Percentiles rank a stretch among this genome's conserved stretches.
phyloP scores from a whole-genome alignment of 2,888 invertebrate genomes.

The Scaptomyza parva region DNA sequence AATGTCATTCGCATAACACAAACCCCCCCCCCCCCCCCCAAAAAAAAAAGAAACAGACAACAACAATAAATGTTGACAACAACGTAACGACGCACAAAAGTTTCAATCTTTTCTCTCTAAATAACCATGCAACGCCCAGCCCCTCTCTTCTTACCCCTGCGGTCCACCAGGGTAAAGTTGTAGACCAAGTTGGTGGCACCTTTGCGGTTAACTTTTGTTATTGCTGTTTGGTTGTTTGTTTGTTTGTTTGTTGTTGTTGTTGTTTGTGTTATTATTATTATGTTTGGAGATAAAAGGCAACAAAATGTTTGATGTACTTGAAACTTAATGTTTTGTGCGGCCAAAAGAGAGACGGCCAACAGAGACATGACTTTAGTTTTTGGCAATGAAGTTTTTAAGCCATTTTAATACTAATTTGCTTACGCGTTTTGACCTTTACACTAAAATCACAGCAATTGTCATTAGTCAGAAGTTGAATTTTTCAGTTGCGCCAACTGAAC shows the following conservation, averaged over 20 bases:
- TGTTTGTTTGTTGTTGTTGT: conserved; percentile 26
- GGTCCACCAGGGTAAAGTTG: conserved; percentile 42
- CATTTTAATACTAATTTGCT: conserved; percentile 61
- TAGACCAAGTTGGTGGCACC: conserved; percentile 75
- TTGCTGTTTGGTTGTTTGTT: conserved; percentile 10
- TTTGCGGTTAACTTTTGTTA: conserved; percentile 50
- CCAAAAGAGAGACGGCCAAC: no score
- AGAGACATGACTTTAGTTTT: conserved; percentile 30
- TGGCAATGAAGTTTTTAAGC: conserved; percentile 42
- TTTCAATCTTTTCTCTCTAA: conserved; percentile 54
- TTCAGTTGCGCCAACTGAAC: conserved; percentile 29
- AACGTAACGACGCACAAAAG: conserved; percentile 74
- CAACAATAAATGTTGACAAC: conserved; percentile 47
- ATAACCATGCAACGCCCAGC: not conserved
- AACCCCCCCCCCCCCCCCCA: no score
- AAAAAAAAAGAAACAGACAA: conserved; percentile 38
- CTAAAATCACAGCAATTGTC: conserved; percentile 59
- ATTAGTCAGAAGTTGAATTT: conserved; percentile 37
- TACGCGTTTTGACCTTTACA: conserved; percentile 45
- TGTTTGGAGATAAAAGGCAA: conserved; percentile 65
- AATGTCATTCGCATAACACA: conserved; percentile 80
- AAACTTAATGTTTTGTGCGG: conserved; percentile 69
- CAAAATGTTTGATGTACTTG: conserved; percentile 79
- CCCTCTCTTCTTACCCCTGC: conserved; percentile 13
- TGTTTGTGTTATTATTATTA: conserved; percentile 9